Percentiles rank a stretch among this genome's conserved stretches.
These are phyloP conservation scores for Macquaria ambigua DNA, from an alignment of 2,113 vertebrate genomes.

Conservation along the genomic window DNA sequence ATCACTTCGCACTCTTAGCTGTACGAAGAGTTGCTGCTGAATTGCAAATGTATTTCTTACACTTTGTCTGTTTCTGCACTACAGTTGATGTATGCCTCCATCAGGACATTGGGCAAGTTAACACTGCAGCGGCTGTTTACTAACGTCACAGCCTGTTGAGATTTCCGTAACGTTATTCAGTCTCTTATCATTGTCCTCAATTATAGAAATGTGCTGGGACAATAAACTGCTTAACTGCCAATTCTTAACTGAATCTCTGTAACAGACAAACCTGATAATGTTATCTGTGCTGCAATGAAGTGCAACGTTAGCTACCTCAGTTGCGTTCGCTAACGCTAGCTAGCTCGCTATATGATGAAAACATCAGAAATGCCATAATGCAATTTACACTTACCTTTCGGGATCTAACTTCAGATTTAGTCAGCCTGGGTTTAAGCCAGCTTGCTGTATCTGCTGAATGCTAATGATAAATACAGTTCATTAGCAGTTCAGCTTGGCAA, in stretches of 20 bases:
- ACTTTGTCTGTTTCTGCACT: too few relatives aligned
- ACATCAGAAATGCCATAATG: background rate
- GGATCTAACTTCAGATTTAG: background rate
- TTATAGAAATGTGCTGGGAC: too few relatives aligned
- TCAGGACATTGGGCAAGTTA: too few relatives aligned
- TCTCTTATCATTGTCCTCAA: too few relatives aligned
- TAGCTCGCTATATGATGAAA: background rate
- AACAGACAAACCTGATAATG: too few relatives aligned
- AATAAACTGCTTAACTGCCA: background rate
- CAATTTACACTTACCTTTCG: slow-evolving; percentile 43
- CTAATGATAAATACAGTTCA: background rate
- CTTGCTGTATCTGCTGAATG: background rate
- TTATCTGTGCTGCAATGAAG: background rate
- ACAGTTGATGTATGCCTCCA: too few relatives aligned
- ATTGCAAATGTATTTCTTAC: too few relatives aligned
- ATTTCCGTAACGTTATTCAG: background rate
- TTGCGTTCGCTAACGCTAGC: background rate
- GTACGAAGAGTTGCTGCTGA: too few relatives aligned
- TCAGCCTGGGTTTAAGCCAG: background rate
- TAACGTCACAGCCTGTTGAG: background rate
- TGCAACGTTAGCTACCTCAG: background rate
- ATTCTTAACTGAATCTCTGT: too few relatives aligned
- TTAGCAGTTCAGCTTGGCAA: background rate
- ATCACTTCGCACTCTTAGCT: too few relatives aligned
- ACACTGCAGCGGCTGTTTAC: background rate